Evolutionary conservation across 2,113 vertebrate genomes (phyloP).

Genomic region (Labrus mixtus): DNA sequence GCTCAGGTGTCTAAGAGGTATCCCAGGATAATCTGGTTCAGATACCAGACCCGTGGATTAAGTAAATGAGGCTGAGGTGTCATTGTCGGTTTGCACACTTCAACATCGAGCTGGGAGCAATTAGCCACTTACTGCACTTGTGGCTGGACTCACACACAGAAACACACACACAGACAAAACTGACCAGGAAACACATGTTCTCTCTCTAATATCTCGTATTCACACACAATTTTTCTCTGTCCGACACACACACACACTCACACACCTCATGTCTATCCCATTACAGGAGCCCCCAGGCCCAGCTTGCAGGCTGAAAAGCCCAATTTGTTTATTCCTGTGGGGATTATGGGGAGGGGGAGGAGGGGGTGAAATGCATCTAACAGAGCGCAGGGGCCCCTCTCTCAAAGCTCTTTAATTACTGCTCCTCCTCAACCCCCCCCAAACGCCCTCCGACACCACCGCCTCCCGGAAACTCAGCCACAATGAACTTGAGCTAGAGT

Average conservation of each 20-base stretch:
- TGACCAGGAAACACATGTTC: constrained; percentile 61
- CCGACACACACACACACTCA: constrained; percentile 28
- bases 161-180: constrained; percentile 13
- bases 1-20: constrained; percentile 58
- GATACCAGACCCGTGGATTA: constrained; percentile 61
- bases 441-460: constrained; percentile 25
- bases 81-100: constrained; percentile 49
- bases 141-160: constrained; percentile 23
- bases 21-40: constrained; percentile 39
- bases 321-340: constrained; percentile 85
- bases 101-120: constrained; percentile 63
- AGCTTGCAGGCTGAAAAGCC: constrained; percentile 79
- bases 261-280: constrained; percentile 60
- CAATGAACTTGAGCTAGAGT: constrained; percentile 78
- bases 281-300: constrained; percentile 73
- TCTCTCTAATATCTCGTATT: constrained; percentile 42
- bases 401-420: constrained; percentile 81
- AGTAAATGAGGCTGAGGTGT: constrained; percentile 56
- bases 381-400: constrained; percentile 70
- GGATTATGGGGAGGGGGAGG: constrained; percentile 68
- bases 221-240: constrained; percentile 23
- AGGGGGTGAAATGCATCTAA: constrained; percentile 77
- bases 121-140: constrained; percentile 67
- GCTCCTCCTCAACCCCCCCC: constrained; percentile 55
- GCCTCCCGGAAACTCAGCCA: constrained; percentile 61